phyloP scores from a whole-genome alignment of 2,888 invertebrate genomes.

The Acanthosepion pharaonis region DNA sequence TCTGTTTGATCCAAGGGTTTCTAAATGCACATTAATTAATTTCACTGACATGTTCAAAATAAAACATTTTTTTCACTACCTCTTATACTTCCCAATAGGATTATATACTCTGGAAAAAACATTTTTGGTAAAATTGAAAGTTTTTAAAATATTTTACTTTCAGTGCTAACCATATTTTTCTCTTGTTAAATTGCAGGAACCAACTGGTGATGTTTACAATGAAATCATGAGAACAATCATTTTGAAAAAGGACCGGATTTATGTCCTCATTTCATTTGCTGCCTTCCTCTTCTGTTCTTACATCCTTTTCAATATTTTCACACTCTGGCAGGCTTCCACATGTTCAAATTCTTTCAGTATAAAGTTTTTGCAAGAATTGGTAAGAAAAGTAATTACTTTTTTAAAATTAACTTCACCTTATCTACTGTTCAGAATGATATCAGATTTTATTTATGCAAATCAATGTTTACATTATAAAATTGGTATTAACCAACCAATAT shows the following conservation, averaged over 20 bases:
- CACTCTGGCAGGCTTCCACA: background rate
- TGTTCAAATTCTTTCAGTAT: background rate
- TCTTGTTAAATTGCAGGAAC: background rate
- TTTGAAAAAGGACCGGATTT: slow-evolving; percentile 13
- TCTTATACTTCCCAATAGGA: too few species aligned
- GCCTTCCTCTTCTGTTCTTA: background rate
- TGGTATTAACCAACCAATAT: too few species aligned
- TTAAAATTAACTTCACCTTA: background rate
- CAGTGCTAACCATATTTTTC: background rate
- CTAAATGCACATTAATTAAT: too few species aligned
- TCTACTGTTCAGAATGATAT: background rate
- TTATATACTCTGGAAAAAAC: too few species aligned
- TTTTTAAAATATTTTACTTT: background rate
- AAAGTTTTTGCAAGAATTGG: slow-evolving; percentile 4
- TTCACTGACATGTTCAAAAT: background rate
- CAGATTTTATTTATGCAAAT: too few species aligned
- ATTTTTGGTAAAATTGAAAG: too few species aligned
- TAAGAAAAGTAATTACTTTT: background rate
- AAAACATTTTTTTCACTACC: background rate
- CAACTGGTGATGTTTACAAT: background rate
- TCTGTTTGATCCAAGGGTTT: too few species aligned
- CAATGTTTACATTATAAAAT: too few species aligned
- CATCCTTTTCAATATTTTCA: background rate
- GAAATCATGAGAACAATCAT: background rate
- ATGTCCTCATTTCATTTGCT: background rate